Evolutionary conservation across 2,888 invertebrate species (phyloP).

Genomic region (Hypselothyrea guttata): DNA sequence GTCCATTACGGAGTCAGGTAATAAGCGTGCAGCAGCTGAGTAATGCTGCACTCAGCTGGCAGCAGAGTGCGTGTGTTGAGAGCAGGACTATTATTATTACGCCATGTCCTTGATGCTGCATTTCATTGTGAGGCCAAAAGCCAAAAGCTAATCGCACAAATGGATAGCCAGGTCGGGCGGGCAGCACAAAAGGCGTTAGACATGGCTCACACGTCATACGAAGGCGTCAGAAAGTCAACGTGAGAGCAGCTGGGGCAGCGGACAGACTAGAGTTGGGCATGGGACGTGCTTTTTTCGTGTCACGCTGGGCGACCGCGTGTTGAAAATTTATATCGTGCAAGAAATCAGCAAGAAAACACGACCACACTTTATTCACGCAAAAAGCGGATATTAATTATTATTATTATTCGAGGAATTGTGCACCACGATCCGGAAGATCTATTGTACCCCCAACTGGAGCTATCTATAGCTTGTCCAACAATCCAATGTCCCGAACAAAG

Average conservation of each 20-base stretch:
- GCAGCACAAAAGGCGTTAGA: conserved; percentile 39
- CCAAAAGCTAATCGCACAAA: conserved; percentile 66
- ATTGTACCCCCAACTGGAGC: too few species aligned
- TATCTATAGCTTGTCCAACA: too few species aligned
- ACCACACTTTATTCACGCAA: too few species aligned
- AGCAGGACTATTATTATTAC: conserved; percentile 22
- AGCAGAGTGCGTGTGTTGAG: conserved; percentile 27
- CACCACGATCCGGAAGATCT: too few species aligned
- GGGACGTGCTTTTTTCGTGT: too few species aligned
- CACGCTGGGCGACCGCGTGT: too few species aligned
- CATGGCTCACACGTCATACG: conserved; percentile 41
- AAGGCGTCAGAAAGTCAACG: conserved; percentile 41
- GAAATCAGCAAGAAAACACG: too few species aligned
- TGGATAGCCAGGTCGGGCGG: conserved; percentile 43
- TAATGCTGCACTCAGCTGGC: conserved; percentile 56
- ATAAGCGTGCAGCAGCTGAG: conserved; percentile 52
- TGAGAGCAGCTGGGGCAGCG: conserved; percentile 29
- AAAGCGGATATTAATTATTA: too few species aligned
- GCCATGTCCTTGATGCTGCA: conserved; percentile 54
- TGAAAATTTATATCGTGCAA: too few species aligned
- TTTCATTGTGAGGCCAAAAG: conserved; percentile 52
- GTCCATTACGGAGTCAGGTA: conserved; percentile 50
- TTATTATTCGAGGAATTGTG: too few species aligned
- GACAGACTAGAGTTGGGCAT: conserved; percentile 6
- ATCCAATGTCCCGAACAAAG: too few species aligned